Base-by-base conservation (phyloP, 2,797 vertebrate species). In the Numenius phaeopus region DNA sequence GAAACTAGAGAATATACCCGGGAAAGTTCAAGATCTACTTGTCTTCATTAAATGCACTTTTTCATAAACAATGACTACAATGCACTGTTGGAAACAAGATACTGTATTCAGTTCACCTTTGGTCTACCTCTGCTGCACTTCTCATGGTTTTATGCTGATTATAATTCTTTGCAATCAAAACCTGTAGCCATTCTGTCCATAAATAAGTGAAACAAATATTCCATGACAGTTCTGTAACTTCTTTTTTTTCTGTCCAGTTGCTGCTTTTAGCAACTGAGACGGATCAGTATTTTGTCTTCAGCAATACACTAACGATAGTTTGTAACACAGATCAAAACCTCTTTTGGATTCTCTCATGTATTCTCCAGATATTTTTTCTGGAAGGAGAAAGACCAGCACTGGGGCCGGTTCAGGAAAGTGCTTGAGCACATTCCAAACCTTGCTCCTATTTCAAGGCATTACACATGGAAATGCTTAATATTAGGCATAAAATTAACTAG, bases 401-500 rank as follows among this genome's bases (percentile, higher is more conserved):
- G 79, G 58, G 64, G 80, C 79, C 64, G 75, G 39, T 85, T 94
- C 69, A 72, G 86, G 42, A 59, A 88, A 88, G 49, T n/a, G 14
- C 39, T 89, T 83, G 42, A 87, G 34, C 16, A 34, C 66, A 72
- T 95, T 83, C 69, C 57, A 50, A 78, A 86, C 2, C 5, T 78
- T 0, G 3, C 54, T 93, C n/a, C 18, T 42, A 57, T 89, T 95
- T 94, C 84, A 95, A 71, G 72, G 39, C 87, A 78, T 81, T 61
- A 80, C 90, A 91, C 42, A 44, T 92, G 94, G 82, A 94, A 96
- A 30, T 1, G 9, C 61, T 96, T 87, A 92, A 69, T 83, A 71
- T 55, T 67, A 73, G 72, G 54, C 79, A 83, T 77, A 83, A 86
- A 91, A 94, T 96, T 91, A 91, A 81, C 78, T 92, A 64, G 67